Base-by-base conservation (phyloP, 2,888 invertebrate species). In the Euzetes globulus region DNA sequence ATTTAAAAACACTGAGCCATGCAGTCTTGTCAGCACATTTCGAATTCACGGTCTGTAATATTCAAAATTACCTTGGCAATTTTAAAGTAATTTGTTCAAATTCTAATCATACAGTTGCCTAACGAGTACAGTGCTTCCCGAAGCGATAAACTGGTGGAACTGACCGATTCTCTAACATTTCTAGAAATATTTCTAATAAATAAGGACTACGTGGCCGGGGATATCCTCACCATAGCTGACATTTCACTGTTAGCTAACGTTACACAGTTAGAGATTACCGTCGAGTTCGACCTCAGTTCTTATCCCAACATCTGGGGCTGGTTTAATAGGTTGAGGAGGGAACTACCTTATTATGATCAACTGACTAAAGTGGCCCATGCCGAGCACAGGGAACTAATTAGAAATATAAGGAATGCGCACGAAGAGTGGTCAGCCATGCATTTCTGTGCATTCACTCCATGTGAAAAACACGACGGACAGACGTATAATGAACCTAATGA, bases 1-100 rank as follows among this genome's bases (percentile, higher is more conserved):
- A 78, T 50, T 92, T 81, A 15, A 74, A 74, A 45, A 71, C 74
- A 19, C 29, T 74, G 22, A 74, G 74, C 29, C 74, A 74, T 37
- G 74, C 74, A 15, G 74, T 71, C 25, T 52, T 74, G 33, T 50
- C 70, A 15, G 74, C 70, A 55, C 74, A 74, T 52, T 74, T 70
- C 22, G 74, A 74, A 27, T 74, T 71, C 41, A 74, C 70, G n/a
- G 74, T 74, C n/a, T 17, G 71, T 52, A 58, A 89, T 82, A 85
- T n/a, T n/a, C n/a, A 86, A 77, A 85, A 88, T 80, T 88, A 90
- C 79, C 84, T 85, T 6, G 89, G 89, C n/a, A n/a, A n/a, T n/a
- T n/a, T n/a, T n/a, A n/a, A n/a, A n/a, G n/a, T 50, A 6, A 11
- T 50, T 50, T 50, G 9, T 9, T 41, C 41, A 6, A 41, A 41